These are phyloP conservation scores for Mus minutoides DNA, from an alignment of 2,797 vertebrate genomes.

Conservation along the genomic window DNA sequence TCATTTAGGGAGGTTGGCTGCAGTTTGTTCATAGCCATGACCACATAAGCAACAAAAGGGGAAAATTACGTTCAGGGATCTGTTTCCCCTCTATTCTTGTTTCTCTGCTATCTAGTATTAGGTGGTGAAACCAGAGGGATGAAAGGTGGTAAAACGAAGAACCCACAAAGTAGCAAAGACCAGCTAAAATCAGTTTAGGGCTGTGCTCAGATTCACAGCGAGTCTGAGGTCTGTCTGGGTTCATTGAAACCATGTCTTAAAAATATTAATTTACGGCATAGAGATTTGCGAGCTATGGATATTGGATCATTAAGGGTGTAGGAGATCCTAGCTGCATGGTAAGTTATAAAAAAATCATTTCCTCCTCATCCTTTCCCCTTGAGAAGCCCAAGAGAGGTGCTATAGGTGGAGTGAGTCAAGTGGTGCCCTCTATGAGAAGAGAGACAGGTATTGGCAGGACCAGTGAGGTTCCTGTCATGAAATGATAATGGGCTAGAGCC, in stretches of 20 bases:
- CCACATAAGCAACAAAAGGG: background rate
- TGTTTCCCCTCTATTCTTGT: background rate
- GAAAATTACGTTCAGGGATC: background rate
- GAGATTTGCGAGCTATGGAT: background rate
- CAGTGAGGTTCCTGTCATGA: too few relatives aligned
- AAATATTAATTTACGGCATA: background rate
- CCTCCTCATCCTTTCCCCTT: too few relatives aligned
- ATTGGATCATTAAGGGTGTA: background rate
- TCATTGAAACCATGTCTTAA: background rate
- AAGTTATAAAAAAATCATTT: background rate
- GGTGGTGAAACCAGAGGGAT: background rate
- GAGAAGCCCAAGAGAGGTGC: rapidly evolving
- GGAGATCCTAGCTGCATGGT: background rate
- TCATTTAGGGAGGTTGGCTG: background rate
- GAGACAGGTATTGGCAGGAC: background rate
- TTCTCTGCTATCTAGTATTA: background rate
- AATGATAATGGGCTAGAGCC: background rate
- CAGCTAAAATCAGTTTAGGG: background rate
- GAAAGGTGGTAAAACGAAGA: background rate
- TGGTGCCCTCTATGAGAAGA: background rate
- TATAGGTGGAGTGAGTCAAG: background rate
- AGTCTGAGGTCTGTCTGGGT: background rate
- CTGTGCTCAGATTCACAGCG: background rate
- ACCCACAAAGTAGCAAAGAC: background rate
- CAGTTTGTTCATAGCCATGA: background rate